These are phyloP conservation scores for human (Homo sapiens) DNA, from an alignment of 2,113 vertebrate species.

Conservation along the genomic window DNA sequence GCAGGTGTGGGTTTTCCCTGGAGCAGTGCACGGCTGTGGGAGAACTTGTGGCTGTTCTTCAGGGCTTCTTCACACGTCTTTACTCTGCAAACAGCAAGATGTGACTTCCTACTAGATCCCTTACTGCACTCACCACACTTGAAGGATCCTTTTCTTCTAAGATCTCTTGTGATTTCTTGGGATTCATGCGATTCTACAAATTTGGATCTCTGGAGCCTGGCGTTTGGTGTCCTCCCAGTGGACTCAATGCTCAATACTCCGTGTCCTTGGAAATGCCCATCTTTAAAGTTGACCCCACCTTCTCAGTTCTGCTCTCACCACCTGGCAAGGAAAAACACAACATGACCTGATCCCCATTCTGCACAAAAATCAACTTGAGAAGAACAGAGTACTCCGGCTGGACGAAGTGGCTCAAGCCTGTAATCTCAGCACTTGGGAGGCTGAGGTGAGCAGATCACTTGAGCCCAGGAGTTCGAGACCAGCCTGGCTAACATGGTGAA, in stretches of 20 bases:
- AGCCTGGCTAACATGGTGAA: too few species aligned
- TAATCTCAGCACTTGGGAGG: too few species aligned
- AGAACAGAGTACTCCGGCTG: too few species aligned
- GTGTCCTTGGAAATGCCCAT: background rate
- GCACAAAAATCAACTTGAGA: background rate
- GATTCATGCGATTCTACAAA: background rate
- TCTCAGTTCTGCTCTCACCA: background rate
- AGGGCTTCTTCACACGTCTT: background rate
- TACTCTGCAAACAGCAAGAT: too few species aligned
- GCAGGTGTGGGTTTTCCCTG: background rate
- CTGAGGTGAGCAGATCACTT: too few species aligned
- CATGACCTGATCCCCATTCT: background rate
- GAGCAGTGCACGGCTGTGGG: rapidly evolving
- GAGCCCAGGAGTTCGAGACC: too few species aligned
- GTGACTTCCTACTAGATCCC: background rate
- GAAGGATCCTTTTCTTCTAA: background rate
- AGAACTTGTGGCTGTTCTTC: background rate
- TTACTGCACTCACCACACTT: background rate
- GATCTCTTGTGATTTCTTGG: background rate
- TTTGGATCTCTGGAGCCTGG: background rate
- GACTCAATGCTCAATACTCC: too few species aligned
- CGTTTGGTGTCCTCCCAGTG: background rate
- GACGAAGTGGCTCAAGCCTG: too few species aligned
- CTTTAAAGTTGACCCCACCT: background rate
- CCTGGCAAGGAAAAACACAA: background rate